Evolutionary conservation across 2,113 vertebrate genomes (phyloP), one percentile per base, ranked within the genome.

Genomic region (Amazona guildingii): DNA sequence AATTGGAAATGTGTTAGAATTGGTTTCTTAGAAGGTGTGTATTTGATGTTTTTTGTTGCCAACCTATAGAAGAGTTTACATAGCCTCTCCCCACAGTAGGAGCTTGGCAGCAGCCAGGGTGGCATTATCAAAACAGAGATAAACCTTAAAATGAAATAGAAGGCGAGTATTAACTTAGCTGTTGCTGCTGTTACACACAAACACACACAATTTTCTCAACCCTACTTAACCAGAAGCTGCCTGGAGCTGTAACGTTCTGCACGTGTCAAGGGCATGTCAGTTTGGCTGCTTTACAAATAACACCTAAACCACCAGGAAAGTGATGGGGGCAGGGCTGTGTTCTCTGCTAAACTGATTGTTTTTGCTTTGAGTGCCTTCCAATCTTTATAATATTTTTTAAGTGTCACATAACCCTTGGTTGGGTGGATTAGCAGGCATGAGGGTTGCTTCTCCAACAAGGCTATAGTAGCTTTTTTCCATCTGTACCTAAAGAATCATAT

Each of bases 271-370:
- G 92, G 67, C 28, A 64, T 59, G 59, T 83, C 49, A 27, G 49
- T 80, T 88, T 91, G 93, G 79, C 85, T 91, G 31, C 74, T 20
- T 62, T 75, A 86, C 64, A 93, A 78, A 75, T 25, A 88, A 70
- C 61, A 72, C 44, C 79, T 64, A 59, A 80, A 73, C 3, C 49
- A 67, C 59, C 37, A 86, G 72, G 76, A 48, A 5, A 6, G 13
- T 39, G 55, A 55, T 54, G 72, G 86, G 52, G 49, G 64, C 41
- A 94, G 76, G 41, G 76, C 55, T 92, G 41, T 93, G 46, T 63
- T 80, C 68, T 77, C 83, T 90, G 41, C 9, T 7, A 88, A 92
- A 46, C 63, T 83, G 43, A 0, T 31, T 62, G 80, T 51, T 67
- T 83, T 81, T 27, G 7, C 54, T 92, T 93, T 92, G 76, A 94